These are phyloP conservation scores for Neoascia interrupta DNA, from an alignment of 2,888 invertebrate species.

Conservation along the genomic window DNA sequence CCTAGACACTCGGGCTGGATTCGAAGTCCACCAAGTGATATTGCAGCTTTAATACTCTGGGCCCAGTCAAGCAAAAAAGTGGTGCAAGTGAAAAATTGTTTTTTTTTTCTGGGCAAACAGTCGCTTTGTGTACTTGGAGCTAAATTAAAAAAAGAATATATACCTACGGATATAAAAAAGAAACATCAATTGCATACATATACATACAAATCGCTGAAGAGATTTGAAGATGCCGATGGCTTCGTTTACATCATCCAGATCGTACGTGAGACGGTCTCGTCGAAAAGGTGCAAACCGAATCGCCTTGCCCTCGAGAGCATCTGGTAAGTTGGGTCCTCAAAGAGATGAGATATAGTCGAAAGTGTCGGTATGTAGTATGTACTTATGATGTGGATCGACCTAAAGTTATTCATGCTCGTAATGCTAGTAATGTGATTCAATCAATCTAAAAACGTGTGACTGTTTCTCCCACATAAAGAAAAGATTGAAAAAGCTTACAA, in stretches of 20 bases:
- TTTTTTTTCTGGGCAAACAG: constrained; percentile 73
- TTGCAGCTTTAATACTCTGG: constrained; percentile 33
- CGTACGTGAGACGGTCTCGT: constrained; percentile 94
- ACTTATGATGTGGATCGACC: too few relatives aligned
- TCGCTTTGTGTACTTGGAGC: constrained; percentile 72
- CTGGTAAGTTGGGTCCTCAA: constrained; percentile 73
- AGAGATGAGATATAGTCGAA: constrained; percentile 7
- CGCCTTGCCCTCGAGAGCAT: constrained; percentile 79
- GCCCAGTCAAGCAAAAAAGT: constrained; percentile 29
- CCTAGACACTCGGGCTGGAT: constrained; percentile 46
- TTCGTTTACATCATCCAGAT: constrained; percentile 95
- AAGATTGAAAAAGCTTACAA: too few relatives aligned
- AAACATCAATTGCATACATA: constrained; percentile 46
- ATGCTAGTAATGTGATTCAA: too few relatives aligned
- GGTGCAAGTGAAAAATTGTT: constrained; percentile 50
- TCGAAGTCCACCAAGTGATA: constrained; percentile 29
- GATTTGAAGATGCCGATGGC: constrained; percentile 89
- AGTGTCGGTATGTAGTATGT: too few relatives aligned
- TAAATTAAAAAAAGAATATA: constrained; percentile 70
- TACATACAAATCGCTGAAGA: constrained; percentile 56
- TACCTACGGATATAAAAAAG: constrained; percentile 8
- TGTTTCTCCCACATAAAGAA: too few relatives aligned
- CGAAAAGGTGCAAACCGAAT: constrained; percentile 94
- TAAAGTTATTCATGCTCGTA: too few relatives aligned
- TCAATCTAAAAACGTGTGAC: too few relatives aligned